Evolutionary conservation across 2,888 invertebrate species (phyloP).

Genomic region (Trachelus iudaicus): DNA sequence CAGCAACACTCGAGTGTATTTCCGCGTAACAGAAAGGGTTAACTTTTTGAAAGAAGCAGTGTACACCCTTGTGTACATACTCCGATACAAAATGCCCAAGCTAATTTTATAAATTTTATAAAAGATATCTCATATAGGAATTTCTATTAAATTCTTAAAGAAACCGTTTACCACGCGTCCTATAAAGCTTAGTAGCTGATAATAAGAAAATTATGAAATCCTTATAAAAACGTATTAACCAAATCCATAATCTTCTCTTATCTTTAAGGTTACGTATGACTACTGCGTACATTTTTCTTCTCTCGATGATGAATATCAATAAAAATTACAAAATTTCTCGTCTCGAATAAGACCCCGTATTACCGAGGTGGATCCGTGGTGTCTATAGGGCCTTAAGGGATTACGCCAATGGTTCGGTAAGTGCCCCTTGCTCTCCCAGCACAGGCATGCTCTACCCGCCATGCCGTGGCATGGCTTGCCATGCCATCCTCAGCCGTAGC

Average conservation of each 20-base stretch:
- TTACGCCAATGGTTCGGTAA: slow-evolving; percentile 48
- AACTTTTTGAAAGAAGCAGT: not conserved
- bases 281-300: not conserved
- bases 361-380: not conserved
- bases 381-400: slow-evolving; percentile 13
- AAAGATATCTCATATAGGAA: not conserved
- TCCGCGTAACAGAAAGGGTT: not conserved
- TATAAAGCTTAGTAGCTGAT: not conserved
- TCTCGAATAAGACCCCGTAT: not conserved
- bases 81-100: not conserved
- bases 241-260: not conserved
- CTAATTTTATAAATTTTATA: not conserved
- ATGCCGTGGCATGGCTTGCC: slow-evolving; percentile 38
- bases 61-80: not conserved
- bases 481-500: slow-evolving; percentile 42
- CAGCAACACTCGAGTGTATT: not conserved
- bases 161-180: not conserved
- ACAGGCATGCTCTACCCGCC: slow-evolving; percentile 52
- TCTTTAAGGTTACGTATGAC: not conserved
- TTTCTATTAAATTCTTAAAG: not conserved
- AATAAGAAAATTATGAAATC: not conserved
- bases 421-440: slow-evolving; percentile 39
- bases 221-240: not conserved
- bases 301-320: not conserved
- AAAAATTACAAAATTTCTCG: not conserved